Percentiles rank a stretch among this genome's conserved stretches.
Evolutionary conservation across 2,797 vertebrate genomes (phyloP).

Genomic region (Triplophysa yarkandensis): DNA sequence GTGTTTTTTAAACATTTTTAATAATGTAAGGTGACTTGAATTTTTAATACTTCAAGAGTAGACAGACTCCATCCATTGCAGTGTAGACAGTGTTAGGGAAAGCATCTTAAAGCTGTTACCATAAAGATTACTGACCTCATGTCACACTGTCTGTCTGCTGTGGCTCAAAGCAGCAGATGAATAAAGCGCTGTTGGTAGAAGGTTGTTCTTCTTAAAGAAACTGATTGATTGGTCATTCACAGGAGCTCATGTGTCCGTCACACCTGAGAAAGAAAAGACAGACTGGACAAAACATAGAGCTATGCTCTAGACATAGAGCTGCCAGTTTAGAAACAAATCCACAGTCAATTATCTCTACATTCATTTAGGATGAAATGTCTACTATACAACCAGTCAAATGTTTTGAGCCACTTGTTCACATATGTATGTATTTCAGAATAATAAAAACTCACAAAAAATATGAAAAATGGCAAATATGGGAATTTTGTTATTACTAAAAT

Average conservation of each 20-base stretch:
- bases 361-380: background rate
- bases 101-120: background rate
- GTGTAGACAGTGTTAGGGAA: background rate
- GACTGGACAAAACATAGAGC: slow-evolving; percentile 42
- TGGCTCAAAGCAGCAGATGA: background rate
- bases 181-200: slow-evolving; percentile 2
- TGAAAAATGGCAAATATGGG: too few relatives aligned
- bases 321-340: background rate
- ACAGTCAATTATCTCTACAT: background rate
- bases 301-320: slow-evolving; percentile 40
- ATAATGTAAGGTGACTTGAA: too few relatives aligned
- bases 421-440: too few relatives aligned
- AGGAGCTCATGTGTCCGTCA: slow-evolving; percentile 70
- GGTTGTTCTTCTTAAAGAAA: slow-evolving; percentile 60
- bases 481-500: too few relatives aligned
- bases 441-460: too few relatives aligned
- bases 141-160: background rate
- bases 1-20: too few relatives aligned
- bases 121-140: background rate
- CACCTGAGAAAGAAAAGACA: slow-evolving; percentile 64
- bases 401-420: too few relatives aligned
- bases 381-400: too few relatives aligned
- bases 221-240: slow-evolving; percentile 76
- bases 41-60: background rate
- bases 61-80: background rate